Conservation (phyloP, 2,113 vertebrate species). For the Mesembrinibis cayennensis region DNA sequence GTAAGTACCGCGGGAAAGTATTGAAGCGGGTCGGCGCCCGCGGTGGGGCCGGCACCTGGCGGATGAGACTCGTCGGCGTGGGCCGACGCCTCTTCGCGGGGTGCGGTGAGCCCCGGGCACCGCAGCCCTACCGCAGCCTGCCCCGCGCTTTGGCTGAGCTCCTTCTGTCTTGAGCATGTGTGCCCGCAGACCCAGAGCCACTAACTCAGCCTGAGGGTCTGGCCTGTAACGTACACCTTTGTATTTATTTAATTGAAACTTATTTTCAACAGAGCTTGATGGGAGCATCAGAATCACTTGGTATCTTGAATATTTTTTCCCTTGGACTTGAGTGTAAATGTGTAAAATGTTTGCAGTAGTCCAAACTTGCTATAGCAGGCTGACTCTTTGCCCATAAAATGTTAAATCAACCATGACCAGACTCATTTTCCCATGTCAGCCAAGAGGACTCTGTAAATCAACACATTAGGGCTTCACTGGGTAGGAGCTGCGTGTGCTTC, state of each 20-base stretch:
- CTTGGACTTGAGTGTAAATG: background rate
- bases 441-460: conserved; percentile 62
- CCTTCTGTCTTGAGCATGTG: background rate
- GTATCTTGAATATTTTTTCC: background rate
- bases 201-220: background rate
- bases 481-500: conserved; percentile 42
- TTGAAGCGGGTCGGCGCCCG: background rate
- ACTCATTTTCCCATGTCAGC: conserved; percentile 65
- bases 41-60: background rate
- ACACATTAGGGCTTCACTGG: conserved; percentile 53
- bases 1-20: background rate
- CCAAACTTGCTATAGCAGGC: conserved; percentile 28
- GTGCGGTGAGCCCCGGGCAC: background rate
- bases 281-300: background rate
- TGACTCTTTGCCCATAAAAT: conserved; percentile 54
- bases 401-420: conserved; percentile 65
- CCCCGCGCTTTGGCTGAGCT: background rate
- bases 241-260: background rate
- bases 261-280: background rate
- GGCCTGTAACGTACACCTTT: background rate
- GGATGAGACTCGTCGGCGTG: no score
- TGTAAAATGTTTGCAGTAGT: conserved; percentile 15
- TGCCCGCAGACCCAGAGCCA: background rate
- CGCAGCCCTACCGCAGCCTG: background rate
- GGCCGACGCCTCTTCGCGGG: background rate